A percentile compares a stretch with the other conserved stretches of the same genome.
These are phyloP conservation scores for Agonum fuliginosum DNA, from an alignment of 2,888 invertebrate genomes.

Conservation along the genomic window DNA sequence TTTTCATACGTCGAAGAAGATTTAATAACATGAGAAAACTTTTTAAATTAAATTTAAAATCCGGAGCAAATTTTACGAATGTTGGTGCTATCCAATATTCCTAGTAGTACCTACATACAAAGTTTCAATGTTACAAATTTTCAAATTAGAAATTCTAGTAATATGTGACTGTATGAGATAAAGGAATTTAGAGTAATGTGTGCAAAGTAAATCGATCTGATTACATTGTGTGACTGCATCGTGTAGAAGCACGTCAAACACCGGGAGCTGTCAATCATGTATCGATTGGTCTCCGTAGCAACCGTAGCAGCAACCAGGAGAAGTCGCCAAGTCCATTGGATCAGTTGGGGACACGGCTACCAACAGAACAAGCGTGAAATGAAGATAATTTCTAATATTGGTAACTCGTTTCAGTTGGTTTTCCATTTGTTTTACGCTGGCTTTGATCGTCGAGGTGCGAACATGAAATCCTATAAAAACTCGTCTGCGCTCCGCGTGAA, in stretches of 20 bases:
- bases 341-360: not conserved
- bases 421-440: conserved; percentile 40
- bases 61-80: not conserved
- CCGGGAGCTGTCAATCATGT: conserved; percentile 31
- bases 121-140: not conserved
- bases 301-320: not conserved
- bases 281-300: conserved; percentile 16
- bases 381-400: conserved; percentile 55
- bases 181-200: not conserved
- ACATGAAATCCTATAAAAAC: conserved; percentile 45
- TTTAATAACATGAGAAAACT: too few relatives aligned
- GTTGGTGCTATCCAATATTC: conserved; percentile 1
- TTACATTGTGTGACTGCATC: not conserved
- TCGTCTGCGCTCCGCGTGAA: conserved; percentile 28
- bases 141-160: conserved; percentile 14
- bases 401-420: conserved; percentile 52
- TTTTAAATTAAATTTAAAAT: conserved; percentile 20
- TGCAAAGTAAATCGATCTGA: conserved; percentile 14
- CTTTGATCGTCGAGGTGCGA: conserved; percentile 50
- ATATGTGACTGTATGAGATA: conserved; percentile 5
- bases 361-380: conserved; percentile 33
- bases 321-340: not conserved
- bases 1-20: not conserved
- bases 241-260: not conserved
- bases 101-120: too few relatives aligned